phyloP scores from a whole-genome alignment of 2,113 vertebrate genomes.

The Tapirus terrestris region DNA sequence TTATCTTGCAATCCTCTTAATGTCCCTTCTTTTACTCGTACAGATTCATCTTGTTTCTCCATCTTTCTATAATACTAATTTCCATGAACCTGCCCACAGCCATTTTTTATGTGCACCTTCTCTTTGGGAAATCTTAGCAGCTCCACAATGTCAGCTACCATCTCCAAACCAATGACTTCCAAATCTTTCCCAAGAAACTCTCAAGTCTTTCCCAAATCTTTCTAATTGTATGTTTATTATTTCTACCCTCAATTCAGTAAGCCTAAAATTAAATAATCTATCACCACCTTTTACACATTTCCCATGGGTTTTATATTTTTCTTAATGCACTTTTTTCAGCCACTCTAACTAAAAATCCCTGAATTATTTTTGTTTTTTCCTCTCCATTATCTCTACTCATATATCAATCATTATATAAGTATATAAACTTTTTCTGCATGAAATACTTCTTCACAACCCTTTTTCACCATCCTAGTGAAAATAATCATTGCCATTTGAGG shows the following conservation, averaged over 20 bases:
- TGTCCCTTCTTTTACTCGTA: neutral
- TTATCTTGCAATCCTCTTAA: neutral
- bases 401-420: neutral
- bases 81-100: neutral
- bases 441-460: neutral
- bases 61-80: neutral
- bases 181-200: neutral
- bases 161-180: neutral
- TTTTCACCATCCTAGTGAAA: neutral
- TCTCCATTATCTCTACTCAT: neutral
- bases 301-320: neutral
- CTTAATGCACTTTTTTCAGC: neutral
- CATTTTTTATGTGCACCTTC: neutral
- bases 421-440: neutral
- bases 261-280: neutral
- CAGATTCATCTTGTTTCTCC: neutral
- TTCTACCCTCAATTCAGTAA: neutral
- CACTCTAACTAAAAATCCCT: neutral
- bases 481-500: neutral
- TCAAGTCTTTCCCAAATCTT: neutral
- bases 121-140: neutral
- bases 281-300: neutral
- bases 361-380: neutral
- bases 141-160: neutral
- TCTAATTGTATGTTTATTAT: neutral